Percentiles rank a stretch among this genome's conserved stretches.
These are phyloP conservation scores for Meandrusa payeni DNA, from an alignment of 2,888 invertebrate species.

Conservation along the genomic window DNA sequence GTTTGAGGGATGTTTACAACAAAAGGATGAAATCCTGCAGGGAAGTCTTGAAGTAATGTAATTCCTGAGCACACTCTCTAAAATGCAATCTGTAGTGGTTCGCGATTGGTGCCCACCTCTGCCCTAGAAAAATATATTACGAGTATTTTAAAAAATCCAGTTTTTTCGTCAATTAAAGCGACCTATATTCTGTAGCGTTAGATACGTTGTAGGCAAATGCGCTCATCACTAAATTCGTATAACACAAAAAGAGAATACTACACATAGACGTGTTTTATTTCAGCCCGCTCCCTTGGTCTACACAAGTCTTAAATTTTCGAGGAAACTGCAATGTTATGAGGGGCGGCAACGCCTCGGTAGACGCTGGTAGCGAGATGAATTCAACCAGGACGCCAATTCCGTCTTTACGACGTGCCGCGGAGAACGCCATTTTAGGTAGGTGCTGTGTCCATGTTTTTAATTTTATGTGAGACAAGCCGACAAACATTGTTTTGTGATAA, in stretches of 20 bases:
- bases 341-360: slow-evolving; percentile 40
- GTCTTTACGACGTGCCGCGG: slow-evolving; percentile 66
- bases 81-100: no score
- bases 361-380: slow-evolving; percentile 52
- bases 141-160: no score
- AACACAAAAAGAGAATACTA: slow-evolving; percentile 21
- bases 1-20: no score
- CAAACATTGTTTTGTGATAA: no score
- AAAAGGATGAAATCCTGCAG: no score
- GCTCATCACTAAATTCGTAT: slow-evolving; percentile 4
- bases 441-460: slow-evolving; percentile 37
- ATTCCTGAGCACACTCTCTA: no score
- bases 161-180: no score
- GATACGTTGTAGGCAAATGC: no score
- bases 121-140: no score
- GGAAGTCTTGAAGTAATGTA: no score
- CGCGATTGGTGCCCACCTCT: no score
- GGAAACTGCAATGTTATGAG: slow-evolving; percentile 60
- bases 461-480: slow-evolving; percentile 2
- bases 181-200: no score
- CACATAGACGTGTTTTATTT: slow-evolving; percentile 31
- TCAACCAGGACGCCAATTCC: slow-evolving; percentile 74
- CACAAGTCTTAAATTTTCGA: slow-evolving; percentile 52
- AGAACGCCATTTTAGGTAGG: slow-evolving; percentile 49
- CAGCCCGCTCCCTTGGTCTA: slow-evolving; percentile 23